Evolutionary conservation across 2,113 vertebrate genomes (phyloP), one percentile per base, ranked within the genome.

Genomic region (Pedionomus torquatus): DNA sequence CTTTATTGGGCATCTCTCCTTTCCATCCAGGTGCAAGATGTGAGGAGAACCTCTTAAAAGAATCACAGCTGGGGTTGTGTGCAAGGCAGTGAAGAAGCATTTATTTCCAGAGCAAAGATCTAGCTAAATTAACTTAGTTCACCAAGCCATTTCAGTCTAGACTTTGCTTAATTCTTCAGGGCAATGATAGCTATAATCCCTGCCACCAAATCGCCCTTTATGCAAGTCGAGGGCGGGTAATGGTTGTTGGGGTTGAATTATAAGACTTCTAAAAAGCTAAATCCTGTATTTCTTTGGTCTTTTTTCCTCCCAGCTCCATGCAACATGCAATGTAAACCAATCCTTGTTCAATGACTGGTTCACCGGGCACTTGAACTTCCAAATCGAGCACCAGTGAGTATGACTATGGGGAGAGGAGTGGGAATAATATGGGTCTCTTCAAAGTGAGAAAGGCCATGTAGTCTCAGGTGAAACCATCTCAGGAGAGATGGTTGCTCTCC

Each of bases 371-470:
- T 95, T 98, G 95, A 98, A 98, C 95, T 98, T 98, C 96, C 98
- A 98, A 95, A 98, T 98, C 9, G 98, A 98, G 74, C 98, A 98
- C 95, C 98, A 98, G 98, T 98, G 87, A 98, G 98, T 98, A 64
- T 43, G 41, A 51, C 11, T 37, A 13, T 21, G 28, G 5, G n/a
- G 23, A 25, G 13, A 33, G 17, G 19, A 24, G 17, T 7, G 19
- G 33, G 20, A 69, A 64, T 57, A 4, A 35, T 3, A 17, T 19
- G 58, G 33, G n/a, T 18, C 19, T 49, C 31, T 46, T 43, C 11
- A 16, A 64, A 80, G 31, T 30, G 35, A 55, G 17, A 51, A 76
- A 52, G 17, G 15, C 12, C 33, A 8, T 3, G 24, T 24, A 17
- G 18, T 64, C 31, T 78, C 24, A 46, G 16, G 17, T 25, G 7